Percentiles rank a stretch among this genome's conserved stretches.
These are phyloP conservation scores for Lymantria dispar DNA, from an alignment of 2,888 invertebrate genomes.

Conservation along the genomic window DNA sequence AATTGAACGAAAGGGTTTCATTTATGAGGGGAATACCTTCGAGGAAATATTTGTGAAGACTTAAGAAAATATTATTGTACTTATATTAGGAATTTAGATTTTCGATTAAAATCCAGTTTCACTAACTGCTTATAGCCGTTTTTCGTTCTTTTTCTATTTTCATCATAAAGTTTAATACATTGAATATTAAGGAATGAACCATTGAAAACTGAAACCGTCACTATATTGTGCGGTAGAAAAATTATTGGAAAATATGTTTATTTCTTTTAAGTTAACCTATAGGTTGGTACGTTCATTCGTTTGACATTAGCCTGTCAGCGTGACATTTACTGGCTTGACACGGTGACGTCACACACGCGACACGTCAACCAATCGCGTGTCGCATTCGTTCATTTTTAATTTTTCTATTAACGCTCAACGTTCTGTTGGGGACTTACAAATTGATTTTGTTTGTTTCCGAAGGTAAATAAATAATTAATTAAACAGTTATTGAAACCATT, in stretches of 20 bases:
- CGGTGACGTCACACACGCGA: conserved; percentile 52
- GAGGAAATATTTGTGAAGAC: conserved; percentile 5
- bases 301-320: conserved; percentile 41
- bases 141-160: too few relatives aligned
- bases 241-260: too few relatives aligned
- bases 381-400: conserved; percentile 63
- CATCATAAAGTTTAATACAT: too few relatives aligned
- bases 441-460: conserved; percentile 35
- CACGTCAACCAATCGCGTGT: conserved; percentile 62
- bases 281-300: conserved; percentile 19
- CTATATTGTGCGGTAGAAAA: too few relatives aligned
- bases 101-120: neutral
- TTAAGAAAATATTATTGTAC: neutral
- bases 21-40: conserved; percentile 15
- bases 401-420: conserved; percentile 61
- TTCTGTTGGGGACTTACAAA: conserved; percentile 44
- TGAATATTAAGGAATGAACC: too few relatives aligned
- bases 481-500: too few relatives aligned
- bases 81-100: neutral
- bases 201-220: too few relatives aligned
- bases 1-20: conserved; percentile 30
- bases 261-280: neutral
- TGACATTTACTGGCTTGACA: conserved; percentile 49
- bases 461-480: conserved; percentile 4
- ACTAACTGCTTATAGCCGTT: too few relatives aligned